Conservation (phyloP, 2,888 invertebrate species). For the Gymnosoma rotundatum region DNA sequence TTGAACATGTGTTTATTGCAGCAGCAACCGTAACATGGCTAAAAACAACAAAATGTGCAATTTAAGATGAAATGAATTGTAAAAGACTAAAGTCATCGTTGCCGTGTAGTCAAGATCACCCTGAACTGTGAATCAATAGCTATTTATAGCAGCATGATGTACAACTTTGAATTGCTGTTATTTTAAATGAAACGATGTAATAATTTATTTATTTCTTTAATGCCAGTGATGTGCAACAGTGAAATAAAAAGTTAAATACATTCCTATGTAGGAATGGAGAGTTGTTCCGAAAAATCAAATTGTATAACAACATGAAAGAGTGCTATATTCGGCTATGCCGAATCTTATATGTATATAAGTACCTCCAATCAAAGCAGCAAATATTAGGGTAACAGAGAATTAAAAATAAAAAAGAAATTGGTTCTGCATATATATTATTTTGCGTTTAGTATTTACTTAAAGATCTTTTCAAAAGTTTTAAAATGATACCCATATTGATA, state of each 20-base stretch:
- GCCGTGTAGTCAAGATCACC: slow-evolving; percentile 39
- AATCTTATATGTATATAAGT: no score
- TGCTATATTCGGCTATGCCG: no score
- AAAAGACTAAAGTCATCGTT: slow-evolving; percentile 32
- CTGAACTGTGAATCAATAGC: slow-evolving; percentile 38
- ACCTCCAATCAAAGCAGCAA: no score
- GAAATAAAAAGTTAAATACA: no score
- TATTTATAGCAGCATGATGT: slow-evolving; percentile 40
- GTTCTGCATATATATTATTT: no score
- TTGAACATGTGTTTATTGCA: slow-evolving; percentile 47
- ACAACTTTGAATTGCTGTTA: slow-evolving; percentile 17
- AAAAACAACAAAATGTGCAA: slow-evolving; percentile 46
- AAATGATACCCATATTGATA: no score
- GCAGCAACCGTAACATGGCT: slow-evolving; percentile 27
- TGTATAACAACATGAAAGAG: no score
- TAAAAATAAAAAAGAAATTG: no score
- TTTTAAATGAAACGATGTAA: slow-evolving; percentile 13
- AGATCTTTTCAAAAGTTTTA: no score
- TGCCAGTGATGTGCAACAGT: slow-evolving; percentile 11
- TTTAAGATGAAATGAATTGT: slow-evolving; percentile 48
- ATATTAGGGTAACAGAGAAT: no score
- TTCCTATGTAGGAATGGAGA: no score
- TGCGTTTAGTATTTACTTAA: no score
- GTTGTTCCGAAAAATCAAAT: not conserved
- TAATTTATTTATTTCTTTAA: slow-evolving; percentile 4